Evolutionary conservation across 2,113 vertebrate species (phyloP), one percentile per base, ranked within the genome.

Genomic region (Alouatta palliata): DNA sequence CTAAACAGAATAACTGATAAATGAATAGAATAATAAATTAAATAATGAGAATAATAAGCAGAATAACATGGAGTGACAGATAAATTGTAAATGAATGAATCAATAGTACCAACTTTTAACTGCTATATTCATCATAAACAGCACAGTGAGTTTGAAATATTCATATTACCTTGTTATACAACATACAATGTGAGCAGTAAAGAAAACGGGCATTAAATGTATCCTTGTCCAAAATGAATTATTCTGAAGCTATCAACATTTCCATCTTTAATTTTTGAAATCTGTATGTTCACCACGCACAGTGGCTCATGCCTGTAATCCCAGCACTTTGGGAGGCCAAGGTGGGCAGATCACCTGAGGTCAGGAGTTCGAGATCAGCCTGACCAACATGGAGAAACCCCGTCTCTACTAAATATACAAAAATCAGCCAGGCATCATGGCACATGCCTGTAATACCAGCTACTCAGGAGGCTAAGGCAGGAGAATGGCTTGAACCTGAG

Each of bases 221-320:
- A 66, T 80, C 35, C 11, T 81, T 75, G 32, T 35, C 86, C 37
- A n/a, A 85, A 73, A 64, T 88, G 87, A 87, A 19, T 87, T 79
- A 80, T 21, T 58, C 71, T 47, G 7, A 56, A 85, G 14, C 56
- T 90, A 85, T 92, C 47, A 81, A 95, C 73, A 80, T 85, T 86
- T 8, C 45, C 32, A 47, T n/a, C 49, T 86, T 77, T 81, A 70
- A 68, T 82, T 76, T 95, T 16, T 27, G 47, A 97, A 95, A 87
- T 83, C 49, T 14, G 13, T 49, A 49, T 49, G 49, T 49, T 49
- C 13, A 49, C 49, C 49, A 49, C 3, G 49, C 49, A 49, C 49
- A 49, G 49, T 49, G 49, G 49, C 49, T 49, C 49, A 49, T 3
- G 0, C 13, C 49, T 49, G 49, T 49, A 49, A 49, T 49, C 49